phyloP scores from a whole-genome alignment of 2,888 invertebrate genomes.

The Panopea generosa region DNA sequence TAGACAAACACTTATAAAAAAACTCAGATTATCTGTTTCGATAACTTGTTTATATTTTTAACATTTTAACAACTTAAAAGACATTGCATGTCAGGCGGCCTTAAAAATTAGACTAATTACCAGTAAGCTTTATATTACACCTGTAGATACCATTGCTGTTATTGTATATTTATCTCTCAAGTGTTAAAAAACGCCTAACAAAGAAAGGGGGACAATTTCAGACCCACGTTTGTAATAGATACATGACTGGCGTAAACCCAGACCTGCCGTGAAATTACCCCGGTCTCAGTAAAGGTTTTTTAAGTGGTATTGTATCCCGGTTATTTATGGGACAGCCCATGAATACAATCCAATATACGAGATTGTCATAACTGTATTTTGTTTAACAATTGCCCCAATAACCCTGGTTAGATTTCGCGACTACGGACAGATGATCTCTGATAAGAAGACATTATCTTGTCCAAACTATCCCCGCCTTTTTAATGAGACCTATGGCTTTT shows the following conservation, averaged over 20 bases:
- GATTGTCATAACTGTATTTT: conserved; percentile 31
- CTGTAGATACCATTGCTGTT: not conserved
- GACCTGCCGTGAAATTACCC: conserved; percentile 18
- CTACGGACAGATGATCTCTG: conserved; percentile 28
- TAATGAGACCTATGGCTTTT: conserved; percentile 41
- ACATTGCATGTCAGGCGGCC: conserved; percentile 7
- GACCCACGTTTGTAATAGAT: conserved; percentile 23
- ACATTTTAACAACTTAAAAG: too few relatives aligned
- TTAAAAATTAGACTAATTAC: conserved; percentile 3
- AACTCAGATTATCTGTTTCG: too few relatives aligned
- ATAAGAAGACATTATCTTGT: conserved; percentile 42
- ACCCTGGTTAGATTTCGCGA: conserved; percentile 24
- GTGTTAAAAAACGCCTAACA: conserved; percentile 8
- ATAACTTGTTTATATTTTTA: too few relatives aligned
- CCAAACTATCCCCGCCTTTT: conserved; percentile 48
- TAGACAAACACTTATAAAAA: too few relatives aligned
- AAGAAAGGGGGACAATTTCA: not conserved
- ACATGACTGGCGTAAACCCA: conserved; percentile 9
- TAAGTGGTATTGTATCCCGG: conserved; percentile 21
- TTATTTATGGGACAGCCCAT: conserved; percentile 48
- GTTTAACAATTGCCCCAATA: conserved; percentile 23
- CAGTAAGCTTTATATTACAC: conserved; percentile 4
- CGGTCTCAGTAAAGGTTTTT: not conserved
- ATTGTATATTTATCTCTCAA: conserved; percentile 6
- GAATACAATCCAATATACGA: conserved; percentile 18